A percentile compares a stretch with the other conserved stretches of the same genome.
phyloP scores from a whole-genome alignment of 2,113 vertebrate species.

The Daboia siamensis region DNA sequence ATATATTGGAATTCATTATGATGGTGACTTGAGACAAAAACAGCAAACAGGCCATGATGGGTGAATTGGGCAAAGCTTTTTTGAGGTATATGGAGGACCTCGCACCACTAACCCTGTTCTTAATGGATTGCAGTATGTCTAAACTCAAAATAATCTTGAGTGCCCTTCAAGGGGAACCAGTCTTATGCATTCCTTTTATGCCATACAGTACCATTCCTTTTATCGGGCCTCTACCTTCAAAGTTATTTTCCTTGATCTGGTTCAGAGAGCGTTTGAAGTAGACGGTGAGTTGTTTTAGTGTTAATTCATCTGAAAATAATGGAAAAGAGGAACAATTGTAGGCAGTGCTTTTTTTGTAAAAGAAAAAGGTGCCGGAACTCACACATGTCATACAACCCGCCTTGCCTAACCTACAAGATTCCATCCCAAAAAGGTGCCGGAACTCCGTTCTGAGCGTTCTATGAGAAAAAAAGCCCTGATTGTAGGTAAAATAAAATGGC shows the following conservation, averaged over 20 bases:
- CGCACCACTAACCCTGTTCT: not conserved
- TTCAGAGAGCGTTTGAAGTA: conserved; percentile 17
- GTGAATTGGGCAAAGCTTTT: not conserved
- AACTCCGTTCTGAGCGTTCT: too few species aligned
- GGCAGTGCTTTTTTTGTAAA: too few species aligned
- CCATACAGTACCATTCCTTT: not conserved
- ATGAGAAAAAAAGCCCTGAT: too few species aligned
- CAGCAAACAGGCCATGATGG: not conserved
- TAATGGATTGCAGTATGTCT: not conserved
- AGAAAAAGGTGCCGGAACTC: too few species aligned
- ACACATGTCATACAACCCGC: too few species aligned
- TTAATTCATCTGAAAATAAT: conserved; percentile 15
- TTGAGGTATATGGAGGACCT: not conserved
- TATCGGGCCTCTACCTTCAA: not conserved
- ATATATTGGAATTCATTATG: not conserved
- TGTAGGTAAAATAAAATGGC: not conserved
- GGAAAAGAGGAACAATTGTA: not conserved
- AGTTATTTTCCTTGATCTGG: conserved; percentile 16
- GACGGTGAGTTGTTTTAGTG: not conserved
- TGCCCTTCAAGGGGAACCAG: not conserved
- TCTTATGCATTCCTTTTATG: not conserved
- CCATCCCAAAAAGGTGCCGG: too few species aligned
- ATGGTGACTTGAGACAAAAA: too few species aligned
- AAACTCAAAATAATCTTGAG: not conserved
- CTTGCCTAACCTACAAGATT: too few species aligned